Percentiles rank a stretch among this genome's conserved stretches.
Conservation (phyloP, 2,797 vertebrate genomes). For the Crotalus adamanteus region DNA sequence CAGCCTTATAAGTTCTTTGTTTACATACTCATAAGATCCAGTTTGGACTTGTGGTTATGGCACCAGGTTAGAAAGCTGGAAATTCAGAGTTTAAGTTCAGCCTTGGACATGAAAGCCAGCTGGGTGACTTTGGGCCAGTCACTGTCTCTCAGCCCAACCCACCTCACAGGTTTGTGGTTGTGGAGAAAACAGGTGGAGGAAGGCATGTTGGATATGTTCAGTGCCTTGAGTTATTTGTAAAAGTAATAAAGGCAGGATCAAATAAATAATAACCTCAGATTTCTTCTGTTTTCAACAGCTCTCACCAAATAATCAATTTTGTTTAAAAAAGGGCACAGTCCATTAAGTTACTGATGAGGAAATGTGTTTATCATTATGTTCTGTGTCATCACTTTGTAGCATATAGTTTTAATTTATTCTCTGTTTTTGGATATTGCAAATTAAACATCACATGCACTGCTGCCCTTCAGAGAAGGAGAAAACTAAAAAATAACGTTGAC, state of each 20-base stretch:
- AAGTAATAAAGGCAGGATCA: neutral
- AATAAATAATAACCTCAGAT: constrained; percentile 21
- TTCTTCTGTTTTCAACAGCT: constrained; percentile 19
- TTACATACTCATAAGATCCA: neutral
- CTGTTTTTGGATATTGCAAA: constrained; percentile 37
- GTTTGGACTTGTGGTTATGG: neutral
- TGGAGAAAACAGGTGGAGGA: neutral
- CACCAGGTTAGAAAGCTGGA: neutral
- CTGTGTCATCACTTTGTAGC: constrained; percentile 26
- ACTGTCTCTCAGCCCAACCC: neutral
- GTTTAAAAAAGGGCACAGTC: constrained; percentile 22
- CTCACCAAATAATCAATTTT: constrained; percentile 4
- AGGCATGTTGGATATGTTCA: neutral
- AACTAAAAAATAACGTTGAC: neutral
- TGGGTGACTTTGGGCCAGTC: neutral
- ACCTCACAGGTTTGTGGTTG: neutral
- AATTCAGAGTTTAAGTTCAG: neutral
- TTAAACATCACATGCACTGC: neutral
- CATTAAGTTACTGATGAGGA: constrained; percentile 21
- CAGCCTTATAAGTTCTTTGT: constrained; percentile 27
- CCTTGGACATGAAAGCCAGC: neutral
- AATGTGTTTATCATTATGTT: constrained; percentile 12
- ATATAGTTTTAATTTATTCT: constrained; percentile 23
- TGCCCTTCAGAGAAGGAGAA: neutral
- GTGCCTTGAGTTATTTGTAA: neutral